These are phyloP conservation scores for Cephus pygmeus DNA, from an alignment of 2,888 invertebrate species.

Conservation along the genomic window DNA sequence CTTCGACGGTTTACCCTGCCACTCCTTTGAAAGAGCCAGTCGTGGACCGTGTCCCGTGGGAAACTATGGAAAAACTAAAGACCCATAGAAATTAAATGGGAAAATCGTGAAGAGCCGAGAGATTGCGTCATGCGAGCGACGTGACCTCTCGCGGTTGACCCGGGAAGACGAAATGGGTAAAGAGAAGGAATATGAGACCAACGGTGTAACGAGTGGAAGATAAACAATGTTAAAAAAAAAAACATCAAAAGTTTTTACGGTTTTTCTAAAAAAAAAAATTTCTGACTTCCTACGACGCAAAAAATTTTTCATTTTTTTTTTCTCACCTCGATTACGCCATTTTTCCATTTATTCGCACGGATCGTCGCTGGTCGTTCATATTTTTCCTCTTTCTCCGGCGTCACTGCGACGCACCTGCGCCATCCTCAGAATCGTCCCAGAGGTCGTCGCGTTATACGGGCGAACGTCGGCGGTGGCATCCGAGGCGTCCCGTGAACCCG, in stretches of 20 bases:
- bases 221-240: no score
- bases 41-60: slow-evolving; percentile 24
- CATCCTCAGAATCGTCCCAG: slow-evolving; percentile 5
- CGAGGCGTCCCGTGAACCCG: slow-evolving; percentile 22
- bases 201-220: no score
- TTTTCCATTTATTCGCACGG: background rate
- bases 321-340: background rate
- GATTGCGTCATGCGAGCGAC: slow-evolving; percentile 48
- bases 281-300: no score
- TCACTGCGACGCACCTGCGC: background rate
- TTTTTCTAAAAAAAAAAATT: background rate
- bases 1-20: slow-evolving; percentile 35
- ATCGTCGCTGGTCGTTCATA: background rate
- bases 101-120: slow-evolving; percentile 4
- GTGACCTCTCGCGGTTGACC: slow-evolving; percentile 51
- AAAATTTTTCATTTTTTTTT: no score
- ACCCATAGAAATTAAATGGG: slow-evolving; percentile 2
- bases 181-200: slow-evolving; percentile 24
- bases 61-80: background rate
- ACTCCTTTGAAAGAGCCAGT: slow-evolving; percentile 34
- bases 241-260: background rate
- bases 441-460: background rate
- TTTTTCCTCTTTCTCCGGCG: background rate
- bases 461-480: background rate
- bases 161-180: slow-evolving; percentile 37